Conservation (phyloP, 2,113 vertebrate species). For the Apodemus speciosus region DNA sequence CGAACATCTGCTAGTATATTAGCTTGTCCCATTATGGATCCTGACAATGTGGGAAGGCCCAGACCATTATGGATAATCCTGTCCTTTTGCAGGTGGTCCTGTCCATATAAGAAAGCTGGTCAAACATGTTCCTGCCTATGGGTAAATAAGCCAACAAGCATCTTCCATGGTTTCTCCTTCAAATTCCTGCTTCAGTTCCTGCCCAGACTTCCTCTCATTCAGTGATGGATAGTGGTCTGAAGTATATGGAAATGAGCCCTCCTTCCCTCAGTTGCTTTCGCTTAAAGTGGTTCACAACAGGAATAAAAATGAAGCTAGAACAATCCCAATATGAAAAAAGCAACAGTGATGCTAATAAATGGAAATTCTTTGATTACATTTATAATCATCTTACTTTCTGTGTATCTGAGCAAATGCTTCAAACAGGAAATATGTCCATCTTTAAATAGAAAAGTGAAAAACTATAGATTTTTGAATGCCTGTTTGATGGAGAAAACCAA, state of each 20-base stretch:
- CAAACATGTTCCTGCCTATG: not conserved
- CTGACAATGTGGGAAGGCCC: no score
- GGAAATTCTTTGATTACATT: not conserved
- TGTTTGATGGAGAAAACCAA: conserved; percentile 72
- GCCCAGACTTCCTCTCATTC: not conserved
- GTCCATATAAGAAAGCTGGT: not conserved
- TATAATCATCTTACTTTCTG: conserved; percentile 19
- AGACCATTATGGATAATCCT: not conserved
- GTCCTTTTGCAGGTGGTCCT: not conserved
- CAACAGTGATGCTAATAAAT: not conserved
- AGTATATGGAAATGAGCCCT: not conserved
- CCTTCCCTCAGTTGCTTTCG: not conserved
- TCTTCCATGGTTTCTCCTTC: not conserved
- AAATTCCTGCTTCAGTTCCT: not conserved
- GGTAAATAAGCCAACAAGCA: not conserved
- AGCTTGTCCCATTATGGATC: no score
- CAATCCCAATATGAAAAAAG: conserved; percentile 8
- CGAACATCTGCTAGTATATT: no score
- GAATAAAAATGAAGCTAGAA: not conserved
- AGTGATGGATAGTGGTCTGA: not conserved
- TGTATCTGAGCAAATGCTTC: conserved; percentile 38
- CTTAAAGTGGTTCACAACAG: not conserved
- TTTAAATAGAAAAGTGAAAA: conserved; percentile 60
- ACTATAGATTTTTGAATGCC: conserved; percentile 53
- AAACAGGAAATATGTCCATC: conserved; percentile 62